phyloP scores from a whole-genome alignment of 2,888 invertebrate species.

The Idaea aversata region DNA sequence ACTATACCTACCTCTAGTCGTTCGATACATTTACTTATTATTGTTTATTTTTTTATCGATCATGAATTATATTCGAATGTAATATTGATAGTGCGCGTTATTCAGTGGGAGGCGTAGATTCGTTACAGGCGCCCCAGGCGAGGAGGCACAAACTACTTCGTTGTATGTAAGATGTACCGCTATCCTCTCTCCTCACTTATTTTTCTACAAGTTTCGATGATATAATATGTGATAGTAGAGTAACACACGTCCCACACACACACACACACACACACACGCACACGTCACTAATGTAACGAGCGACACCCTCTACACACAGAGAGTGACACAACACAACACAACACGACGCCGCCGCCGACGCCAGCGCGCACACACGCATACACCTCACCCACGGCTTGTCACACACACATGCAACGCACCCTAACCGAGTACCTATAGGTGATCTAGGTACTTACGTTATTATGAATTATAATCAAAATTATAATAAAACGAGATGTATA shows the following conservation, averaged over 20 bases:
- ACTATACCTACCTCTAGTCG: neutral
- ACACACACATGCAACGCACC: no score
- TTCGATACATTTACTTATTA: neutral
- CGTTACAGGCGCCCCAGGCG: neutral
- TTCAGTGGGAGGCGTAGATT: neutral
- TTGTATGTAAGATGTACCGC: no score
- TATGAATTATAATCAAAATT: no score
- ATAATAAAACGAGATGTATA: no score
- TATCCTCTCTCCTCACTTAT: slow-evolving; percentile 24
- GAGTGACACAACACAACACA: no score
- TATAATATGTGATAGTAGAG: slow-evolving; percentile 59
- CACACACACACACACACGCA: slow-evolving; percentile 28
- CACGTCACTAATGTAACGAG: no score
- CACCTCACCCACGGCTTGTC: no score
- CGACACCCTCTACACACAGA: neutral
- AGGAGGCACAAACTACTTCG: slow-evolving; percentile 11
- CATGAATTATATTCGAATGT: no score
- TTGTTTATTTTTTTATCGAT: no score
- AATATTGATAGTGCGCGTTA: neutral
- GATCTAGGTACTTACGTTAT: slow-evolving; percentile 22
- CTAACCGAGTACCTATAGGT: neutral
- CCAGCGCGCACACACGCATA: no score
- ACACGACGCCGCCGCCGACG: no score
- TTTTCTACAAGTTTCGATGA: slow-evolving; percentile 48
- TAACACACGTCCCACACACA: slow-evolving; percentile 51